phyloP scores from a whole-genome alignment of 37 sponge, comb jelly and placozoan genomes.

The Bolinopsis microptera region DNA sequence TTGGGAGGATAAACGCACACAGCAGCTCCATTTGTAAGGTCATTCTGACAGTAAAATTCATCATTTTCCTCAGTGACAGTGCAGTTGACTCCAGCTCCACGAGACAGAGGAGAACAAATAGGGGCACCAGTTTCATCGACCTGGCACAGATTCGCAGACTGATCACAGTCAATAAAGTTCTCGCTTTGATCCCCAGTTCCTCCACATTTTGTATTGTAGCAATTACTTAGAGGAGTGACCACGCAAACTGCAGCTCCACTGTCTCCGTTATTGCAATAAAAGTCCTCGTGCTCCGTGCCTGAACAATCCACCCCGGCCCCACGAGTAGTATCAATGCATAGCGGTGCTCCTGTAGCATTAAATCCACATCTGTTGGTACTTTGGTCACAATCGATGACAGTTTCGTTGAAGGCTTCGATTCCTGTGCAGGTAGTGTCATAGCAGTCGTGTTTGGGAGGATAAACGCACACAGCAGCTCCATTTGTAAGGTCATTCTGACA shows the following conservation, averaged over 20 bases:
- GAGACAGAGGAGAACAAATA: background rate
- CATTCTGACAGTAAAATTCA: constrained; percentile 8
- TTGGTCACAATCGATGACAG: background rate
- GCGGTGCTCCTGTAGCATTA: background rate
- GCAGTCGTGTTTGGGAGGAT: constrained; percentile 20
- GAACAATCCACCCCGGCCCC: background rate
- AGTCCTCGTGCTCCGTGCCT: background rate
- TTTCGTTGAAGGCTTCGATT: background rate
- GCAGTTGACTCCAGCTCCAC: background rate
- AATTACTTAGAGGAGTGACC: background rate
- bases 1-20: background rate
- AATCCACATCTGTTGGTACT: background rate
- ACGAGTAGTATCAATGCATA: background rate
- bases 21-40: background rate
- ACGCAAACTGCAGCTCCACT: background rate
- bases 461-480: constrained; percentile 19
- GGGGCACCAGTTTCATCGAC: background rate
- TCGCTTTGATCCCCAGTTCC: background rate
- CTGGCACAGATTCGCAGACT: background rate
- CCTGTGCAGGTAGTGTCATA: background rate
- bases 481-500: background rate
- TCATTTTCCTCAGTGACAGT: background rate
- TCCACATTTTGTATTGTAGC: background rate
- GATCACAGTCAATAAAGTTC: background rate
- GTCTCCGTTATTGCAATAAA: background rate